Conservation (phyloP, 2,797 vertebrate genomes). For the Leuciscus waleckii region DNA sequence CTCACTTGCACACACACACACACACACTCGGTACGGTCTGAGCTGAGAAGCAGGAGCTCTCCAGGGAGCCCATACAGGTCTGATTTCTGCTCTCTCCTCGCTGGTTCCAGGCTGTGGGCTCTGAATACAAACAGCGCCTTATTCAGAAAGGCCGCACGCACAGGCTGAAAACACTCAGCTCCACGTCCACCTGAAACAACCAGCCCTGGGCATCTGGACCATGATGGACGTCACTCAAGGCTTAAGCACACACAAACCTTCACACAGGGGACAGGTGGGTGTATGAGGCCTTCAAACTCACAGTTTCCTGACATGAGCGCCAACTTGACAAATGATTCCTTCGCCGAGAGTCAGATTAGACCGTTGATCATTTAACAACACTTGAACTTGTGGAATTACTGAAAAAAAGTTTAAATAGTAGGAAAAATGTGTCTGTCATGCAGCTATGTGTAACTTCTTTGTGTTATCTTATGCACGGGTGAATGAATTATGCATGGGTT, state of each 20-base stretch:
- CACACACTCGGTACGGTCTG: neutral
- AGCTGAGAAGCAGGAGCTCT: conserved; percentile 48
- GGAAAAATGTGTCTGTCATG: neutral
- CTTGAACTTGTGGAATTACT: neutral
- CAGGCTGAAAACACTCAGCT: conserved; percentile 43
- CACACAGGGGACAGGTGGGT: conserved; percentile 36
- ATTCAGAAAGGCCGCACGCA: conserved; percentile 57
- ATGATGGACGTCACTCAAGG: conserved; percentile 27
- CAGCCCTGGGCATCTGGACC: conserved; percentile 38
- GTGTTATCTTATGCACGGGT: neutral
- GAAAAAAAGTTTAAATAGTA: neutral
- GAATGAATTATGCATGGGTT: neutral
- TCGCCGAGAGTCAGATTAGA: conserved; percentile 12
- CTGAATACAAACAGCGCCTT: conserved; percentile 60
- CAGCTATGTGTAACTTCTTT: neutral
- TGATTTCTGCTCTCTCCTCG: conserved; percentile 53
- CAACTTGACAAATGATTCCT: conserved; percentile 31
- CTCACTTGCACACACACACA: conserved; percentile 8
- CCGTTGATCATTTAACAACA: neutral
- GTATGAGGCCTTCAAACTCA: conserved; percentile 19
- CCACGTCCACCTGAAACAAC: conserved; percentile 58
- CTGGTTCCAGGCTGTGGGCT: conserved; percentile 35
- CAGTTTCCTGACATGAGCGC: conserved; percentile 6
- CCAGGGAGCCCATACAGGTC: conserved; percentile 50
- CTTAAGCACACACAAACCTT: conserved; percentile 26